Evolutionary conservation across 2,888 invertebrate species (phyloP), one percentile per base, ranked within the genome.

Genomic region (Pterostichus madidus): DNA sequence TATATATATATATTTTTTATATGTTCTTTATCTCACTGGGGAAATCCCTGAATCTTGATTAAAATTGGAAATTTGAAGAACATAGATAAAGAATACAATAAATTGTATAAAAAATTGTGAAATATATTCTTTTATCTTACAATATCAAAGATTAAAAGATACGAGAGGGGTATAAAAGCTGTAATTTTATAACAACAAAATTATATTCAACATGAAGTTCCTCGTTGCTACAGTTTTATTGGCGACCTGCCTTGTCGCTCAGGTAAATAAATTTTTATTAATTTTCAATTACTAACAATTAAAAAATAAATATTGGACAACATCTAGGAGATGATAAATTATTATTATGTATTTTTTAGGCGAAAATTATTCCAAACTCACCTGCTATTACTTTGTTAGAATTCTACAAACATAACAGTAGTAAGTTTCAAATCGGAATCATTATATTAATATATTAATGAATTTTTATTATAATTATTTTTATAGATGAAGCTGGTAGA

Each of bases 241-340:
- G 13, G 61, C 61, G 31, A 61, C n/a, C 31, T 61, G 61, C 61
- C 61, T 61, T 5, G 61, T 13, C 31, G 35, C 61, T 61, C 61
- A 61, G 61, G 61, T 61, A 61, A 61, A 61, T 11, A 61, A 32
- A 61, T n/a, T n/a, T n/a, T n/a, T n/a, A n/a, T n/a, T n/a, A n/a
- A n/a, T n/a, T n/a, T n/a, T n/a, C n/a, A n/a, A n/a, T n/a, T n/a
- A n/a, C n/a, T n/a, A n/a, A n/a, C n/a, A n/a, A n/a, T n/a, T n/a
- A n/a, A n/a, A n/a, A n/a, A n/a, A n/a, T n/a, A n/a, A n/a, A n/a
- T n/a, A n/a, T n/a, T n/a, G n/a, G n/a, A n/a, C n/a, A n/a, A n/a
- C n/a, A n/a, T n/a, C n/a, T n/a, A n/a, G n/a, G n/a, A n/a, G n/a
- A n/a, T n/a, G n/a, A n/a, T n/a, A n/a, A n/a, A n/a, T 17, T 61